Conservation (phyloP, 1,140 invertebrate species). For the Solen grandis region DNA sequence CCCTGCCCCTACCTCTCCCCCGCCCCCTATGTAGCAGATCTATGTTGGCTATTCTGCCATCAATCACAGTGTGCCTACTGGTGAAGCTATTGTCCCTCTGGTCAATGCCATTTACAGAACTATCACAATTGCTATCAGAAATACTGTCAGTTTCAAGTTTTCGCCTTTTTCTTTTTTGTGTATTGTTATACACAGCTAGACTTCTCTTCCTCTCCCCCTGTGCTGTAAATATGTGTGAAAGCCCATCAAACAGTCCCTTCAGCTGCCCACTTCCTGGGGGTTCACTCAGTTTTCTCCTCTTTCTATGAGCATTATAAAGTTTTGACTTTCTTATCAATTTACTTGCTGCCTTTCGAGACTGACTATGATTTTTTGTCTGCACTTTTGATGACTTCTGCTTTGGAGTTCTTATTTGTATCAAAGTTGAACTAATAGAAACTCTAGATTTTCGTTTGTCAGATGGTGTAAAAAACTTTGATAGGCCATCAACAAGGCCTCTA, state of each 20-base stretch:
- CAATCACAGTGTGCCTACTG: slow-evolving; percentile 46
- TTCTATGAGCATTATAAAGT: slow-evolving; percentile 74
- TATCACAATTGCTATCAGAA: slow-evolving; percentile 14
- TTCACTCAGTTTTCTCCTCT: slow-evolving; percentile 63
- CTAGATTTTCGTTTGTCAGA: slow-evolving; percentile 79
- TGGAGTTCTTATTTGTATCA: slow-evolving; percentile 62
- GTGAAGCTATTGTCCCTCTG: slow-evolving; percentile 38
- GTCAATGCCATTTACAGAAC: slow-evolving; percentile 12
- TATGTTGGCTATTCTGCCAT: slow-evolving; percentile 41
- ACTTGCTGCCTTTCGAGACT: slow-evolving; percentile 76
- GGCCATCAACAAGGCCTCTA: slow-evolving; percentile 79
- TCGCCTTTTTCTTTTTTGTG: slow-evolving; percentile 56
- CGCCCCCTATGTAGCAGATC: slow-evolving; percentile 42
- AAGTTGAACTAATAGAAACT: slow-evolving; percentile 76
- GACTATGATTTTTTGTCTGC: slow-evolving; percentile 63
- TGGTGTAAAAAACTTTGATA: slow-evolving; percentile 80
- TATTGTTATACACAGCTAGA: slow-evolving; percentile 72
- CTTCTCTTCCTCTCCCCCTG: slow-evolving; percentile 84
- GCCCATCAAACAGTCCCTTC: slow-evolving; percentile 90
- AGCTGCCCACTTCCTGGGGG: slow-evolving; percentile 85
- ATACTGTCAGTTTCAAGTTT: slow-evolving; percentile 34
- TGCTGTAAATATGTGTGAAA: slow-evolving; percentile 91
- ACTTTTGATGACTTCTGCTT: slow-evolving; percentile 52
- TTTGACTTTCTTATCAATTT: slow-evolving; percentile 77
- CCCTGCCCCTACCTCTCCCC: slow-evolving; percentile 52